Conservation (phyloP, 2,797 vertebrate species). For the Carcharodon carcharias region DNA sequence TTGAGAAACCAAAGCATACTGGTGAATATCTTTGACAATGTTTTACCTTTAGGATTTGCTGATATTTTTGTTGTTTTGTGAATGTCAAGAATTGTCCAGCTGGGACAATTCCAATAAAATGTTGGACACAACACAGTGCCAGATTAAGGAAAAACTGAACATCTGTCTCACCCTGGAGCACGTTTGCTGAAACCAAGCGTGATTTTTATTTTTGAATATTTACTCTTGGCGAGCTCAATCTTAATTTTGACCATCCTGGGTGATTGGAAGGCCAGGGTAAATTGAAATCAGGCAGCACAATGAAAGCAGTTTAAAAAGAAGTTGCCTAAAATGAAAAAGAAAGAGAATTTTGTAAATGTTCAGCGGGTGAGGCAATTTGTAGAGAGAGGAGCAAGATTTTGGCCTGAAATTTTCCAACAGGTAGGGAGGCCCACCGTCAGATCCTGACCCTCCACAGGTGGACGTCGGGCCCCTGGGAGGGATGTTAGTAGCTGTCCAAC, state of each 20-base stretch:
- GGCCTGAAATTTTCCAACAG: background rate
- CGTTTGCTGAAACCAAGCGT: background rate
- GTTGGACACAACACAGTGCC: background rate
- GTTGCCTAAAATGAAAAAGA: background rate
- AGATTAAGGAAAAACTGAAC: background rate
- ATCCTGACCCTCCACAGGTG: background rate
- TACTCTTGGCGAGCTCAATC: background rate
- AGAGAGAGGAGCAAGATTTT: background rate
- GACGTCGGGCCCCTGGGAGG: background rate
- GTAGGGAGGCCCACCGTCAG: background rate
- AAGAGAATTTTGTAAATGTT: background rate
- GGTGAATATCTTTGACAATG: background rate
- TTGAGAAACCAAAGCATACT: background rate
- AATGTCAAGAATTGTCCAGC: background rate
- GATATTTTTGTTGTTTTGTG: background rate
- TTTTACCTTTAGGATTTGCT: background rate
- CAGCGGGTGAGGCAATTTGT: background rate
- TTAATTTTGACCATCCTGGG: background rate
- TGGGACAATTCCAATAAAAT: background rate
- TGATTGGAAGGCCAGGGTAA: background rate
- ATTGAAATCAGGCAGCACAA: background rate
- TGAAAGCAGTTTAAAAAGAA: background rate
- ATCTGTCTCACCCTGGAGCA: background rate
- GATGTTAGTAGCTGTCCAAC: background rate
- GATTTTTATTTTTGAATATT: conserved; percentile 14